Conservation (phyloP, 2,113 vertebrate genomes). For the Ivindomyrus marchei region DNA sequence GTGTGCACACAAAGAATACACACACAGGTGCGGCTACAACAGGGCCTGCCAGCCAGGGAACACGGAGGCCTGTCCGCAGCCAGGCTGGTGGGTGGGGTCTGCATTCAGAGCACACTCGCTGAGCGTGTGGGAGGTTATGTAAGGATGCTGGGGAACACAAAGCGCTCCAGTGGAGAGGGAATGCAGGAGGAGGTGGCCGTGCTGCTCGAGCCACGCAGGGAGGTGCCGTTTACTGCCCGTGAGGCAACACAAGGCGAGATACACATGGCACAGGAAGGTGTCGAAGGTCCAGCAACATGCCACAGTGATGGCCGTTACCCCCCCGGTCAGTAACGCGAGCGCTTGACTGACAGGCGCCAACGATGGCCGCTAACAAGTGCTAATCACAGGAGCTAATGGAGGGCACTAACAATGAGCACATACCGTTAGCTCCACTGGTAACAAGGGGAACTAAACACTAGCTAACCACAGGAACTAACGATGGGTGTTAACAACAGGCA, state of each 20-base stretch:
- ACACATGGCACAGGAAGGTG: background rate
- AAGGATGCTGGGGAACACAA: background rate
- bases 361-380: background rate
- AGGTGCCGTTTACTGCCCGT: background rate
- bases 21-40: background rate
- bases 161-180: background rate
- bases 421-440: background rate
- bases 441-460: background rate
- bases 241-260: background rate
- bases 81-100: background rate
- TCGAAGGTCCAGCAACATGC: background rate
- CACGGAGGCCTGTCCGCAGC: background rate
- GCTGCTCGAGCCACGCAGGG: background rate
- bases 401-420: background rate
- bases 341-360: background rate
- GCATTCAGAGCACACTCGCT: background rate
- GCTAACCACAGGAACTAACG: background rate
- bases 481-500: background rate
- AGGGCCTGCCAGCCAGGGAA: background rate
- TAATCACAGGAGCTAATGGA: background rate
- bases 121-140: slow-evolving; percentile 16
- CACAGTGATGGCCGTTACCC: background rate
- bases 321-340: background rate
- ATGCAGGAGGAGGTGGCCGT: background rate
- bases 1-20: background rate